A percentile compares a stretch with the other conserved stretches of the same genome.
Evolutionary conservation across 2,888 invertebrate genomes (phyloP).

Genomic region (Danaus chrysippus): DNA sequence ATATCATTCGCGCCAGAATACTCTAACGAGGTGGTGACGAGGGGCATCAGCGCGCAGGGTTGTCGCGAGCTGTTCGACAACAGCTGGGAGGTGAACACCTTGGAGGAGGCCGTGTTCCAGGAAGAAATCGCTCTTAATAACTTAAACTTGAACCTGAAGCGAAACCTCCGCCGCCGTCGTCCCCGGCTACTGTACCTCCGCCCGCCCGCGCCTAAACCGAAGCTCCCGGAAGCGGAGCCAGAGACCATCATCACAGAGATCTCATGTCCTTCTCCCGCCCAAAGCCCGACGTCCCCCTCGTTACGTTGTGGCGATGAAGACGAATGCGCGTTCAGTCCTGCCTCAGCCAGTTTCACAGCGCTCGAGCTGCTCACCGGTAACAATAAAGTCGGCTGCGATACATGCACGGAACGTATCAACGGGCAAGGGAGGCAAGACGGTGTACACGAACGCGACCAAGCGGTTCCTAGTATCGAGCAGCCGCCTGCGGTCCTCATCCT

Average conservation of each 20-base stretch:
- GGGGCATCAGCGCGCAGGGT: slow-evolving; percentile 66
- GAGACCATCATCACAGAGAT: slow-evolving; percentile 52
- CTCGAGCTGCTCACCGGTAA: slow-evolving; percentile 93
- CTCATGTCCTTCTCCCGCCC: slow-evolving; percentile 53
- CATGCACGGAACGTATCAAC: slow-evolving; percentile 88
- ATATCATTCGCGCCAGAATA: slow-evolving; percentile 64
- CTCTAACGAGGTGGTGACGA: slow-evolving; percentile 61
- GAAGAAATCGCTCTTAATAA: slow-evolving; percentile 47
- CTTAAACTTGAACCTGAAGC: slow-evolving; percentile 57
- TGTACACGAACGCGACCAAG: slow-evolving; percentile 90
- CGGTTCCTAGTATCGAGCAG: slow-evolving; percentile 91
- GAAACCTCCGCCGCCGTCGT: slow-evolving; percentile 45
- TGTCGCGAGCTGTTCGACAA: slow-evolving; percentile 59
- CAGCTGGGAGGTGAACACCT: slow-evolving; percentile 62
- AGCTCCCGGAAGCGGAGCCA: slow-evolving; percentile 51
- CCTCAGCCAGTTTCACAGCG: slow-evolving; percentile 94
- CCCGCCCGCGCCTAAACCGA: slow-evolving; percentile 44
- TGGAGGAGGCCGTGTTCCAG: slow-evolving; percentile 39
- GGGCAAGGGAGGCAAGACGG: slow-evolving; percentile 84
- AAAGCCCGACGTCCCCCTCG: slow-evolving; percentile 81
- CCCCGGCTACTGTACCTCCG: slow-evolving; percentile 46
- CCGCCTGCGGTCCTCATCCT: slow-evolving; percentile 96
- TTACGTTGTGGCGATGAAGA: slow-evolving; percentile 86
- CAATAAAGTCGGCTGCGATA: slow-evolving; percentile 95
- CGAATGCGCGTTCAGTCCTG: slow-evolving; percentile 92